Evolutionary conservation across 1,140 invertebrate species (phyloP), one percentile per base, ranked within the genome.

Genomic region (Pantala flavescens): DNA sequence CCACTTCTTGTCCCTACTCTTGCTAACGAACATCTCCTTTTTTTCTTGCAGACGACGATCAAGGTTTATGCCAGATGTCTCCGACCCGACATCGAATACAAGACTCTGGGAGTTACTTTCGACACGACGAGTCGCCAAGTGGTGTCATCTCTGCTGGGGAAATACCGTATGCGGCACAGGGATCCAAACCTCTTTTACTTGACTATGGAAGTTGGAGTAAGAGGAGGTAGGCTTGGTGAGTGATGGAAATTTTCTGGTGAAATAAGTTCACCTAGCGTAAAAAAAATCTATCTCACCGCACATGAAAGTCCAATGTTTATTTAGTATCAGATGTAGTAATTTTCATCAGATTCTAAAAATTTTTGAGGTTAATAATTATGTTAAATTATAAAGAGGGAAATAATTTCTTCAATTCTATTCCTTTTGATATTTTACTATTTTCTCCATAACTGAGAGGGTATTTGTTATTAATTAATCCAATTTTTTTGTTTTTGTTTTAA

Each of bases 101-200:
- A 96, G 84, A 96, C 95, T 0, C 82, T 96, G 71, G 90, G 91
- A 73, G 93, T 96, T 72, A 92, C 90, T 7, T 92, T 90, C 82
- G 88, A 93, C 77, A 96, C 93, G 11, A 91, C 92, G 0, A 93
- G 93, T 78, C 89, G 91, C 79, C 92, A 96, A 84, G 90, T 97
- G 55, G 92, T 96, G 1, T 84, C 87, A 73, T 90, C 91, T 71
- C 84, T 96, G n/a, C 84, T 97, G 73, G 89, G 91, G 80, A 96
- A 96, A 85, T 96, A 93, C 78, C 88, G 93, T 79, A 95, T 96
- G 92, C 88, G 93, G 78, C 94, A 96, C 81, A 87, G 94, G 24
- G 95, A 96, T 83, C 93, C 94, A 0, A 89, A 93, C 78, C 86
- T 97, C n/a, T 97, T 95, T 84, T 96, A 93, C 82, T 86, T 97